Conservation (phyloP, 2,888 invertebrate genomes). For the Cancer borealis region DNA sequence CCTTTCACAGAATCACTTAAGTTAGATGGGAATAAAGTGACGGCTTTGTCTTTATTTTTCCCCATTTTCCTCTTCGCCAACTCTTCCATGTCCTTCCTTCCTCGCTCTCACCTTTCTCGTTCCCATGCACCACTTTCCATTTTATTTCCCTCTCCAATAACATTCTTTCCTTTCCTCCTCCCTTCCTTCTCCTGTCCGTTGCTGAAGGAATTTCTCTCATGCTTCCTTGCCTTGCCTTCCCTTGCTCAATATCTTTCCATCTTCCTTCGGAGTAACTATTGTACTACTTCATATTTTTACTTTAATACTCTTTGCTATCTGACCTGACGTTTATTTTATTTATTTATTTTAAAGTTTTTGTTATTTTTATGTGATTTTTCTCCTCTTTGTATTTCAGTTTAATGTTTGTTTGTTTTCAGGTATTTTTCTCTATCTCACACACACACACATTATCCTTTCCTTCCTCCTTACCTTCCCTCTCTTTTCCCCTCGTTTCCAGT, state of each 20-base stretch:
- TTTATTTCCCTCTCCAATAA: constrained; percentile 21
- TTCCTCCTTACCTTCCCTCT: too few species aligned
- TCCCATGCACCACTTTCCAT: constrained; percentile 16
- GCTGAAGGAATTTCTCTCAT: neutral
- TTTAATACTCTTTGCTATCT: too few species aligned
- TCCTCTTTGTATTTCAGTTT: too few species aligned
- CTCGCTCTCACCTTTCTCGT: neutral
- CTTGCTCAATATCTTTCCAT: neutral
- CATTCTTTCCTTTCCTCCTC: neutral
- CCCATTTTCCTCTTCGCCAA: neutral
- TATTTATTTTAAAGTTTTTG: too few species aligned
- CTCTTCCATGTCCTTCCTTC: neutral
- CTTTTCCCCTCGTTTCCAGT: too few species aligned
- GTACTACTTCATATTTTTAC: neutral
- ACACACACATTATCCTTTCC: too few species aligned
- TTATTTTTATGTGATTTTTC: too few species aligned
- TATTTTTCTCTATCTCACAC: too few species aligned
- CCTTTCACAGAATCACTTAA: neutral
- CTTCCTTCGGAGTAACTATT: neutral
- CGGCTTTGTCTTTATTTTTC: neutral
- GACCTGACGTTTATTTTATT: too few species aligned
- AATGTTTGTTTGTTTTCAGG: too few species aligned
- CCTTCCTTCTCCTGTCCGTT: neutral
- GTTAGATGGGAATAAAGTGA: constrained; percentile 9
- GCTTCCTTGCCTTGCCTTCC: neutral